Evolutionary conservation across 2,113 vertebrate species (phyloP), one percentile per base, ranked within the genome.

Genomic region (Cynopterus brachyotis): DNA sequence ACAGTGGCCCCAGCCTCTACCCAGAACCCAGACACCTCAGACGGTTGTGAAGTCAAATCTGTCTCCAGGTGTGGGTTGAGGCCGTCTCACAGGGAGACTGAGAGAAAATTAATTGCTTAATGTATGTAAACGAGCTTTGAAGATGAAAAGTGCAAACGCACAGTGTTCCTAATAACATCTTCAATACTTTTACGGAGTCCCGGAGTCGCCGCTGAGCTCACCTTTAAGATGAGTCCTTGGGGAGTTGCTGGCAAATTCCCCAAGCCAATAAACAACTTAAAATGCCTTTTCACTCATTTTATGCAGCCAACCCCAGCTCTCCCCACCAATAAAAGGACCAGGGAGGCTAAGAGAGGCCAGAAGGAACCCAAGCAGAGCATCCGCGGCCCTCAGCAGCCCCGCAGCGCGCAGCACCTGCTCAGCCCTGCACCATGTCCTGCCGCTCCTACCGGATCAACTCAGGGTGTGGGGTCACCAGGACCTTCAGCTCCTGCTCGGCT

Each of bases 81-180:
- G 88, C 93, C 96, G 60, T 92, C 70, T 95, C 96, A 94, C 59
- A 91, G 88, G 87, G 73, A 96, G 79, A 94, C 85, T 47, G 86
- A 0, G 9, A 82, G 96, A 90, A 97, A 96, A 97, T 94, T 97
- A 97, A 97, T 98, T 97, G 80, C 95, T 95, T 95, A 94, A 97
- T 95, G 40, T 94, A 96, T 91, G 93, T 95, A 90, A 97, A 97
- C 42, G 69, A 97, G 97, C 98, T 98, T 97, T 98, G 98, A 98
- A 98, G 98, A 98, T 98, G 98, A 98, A 97, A 98, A 97, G 95
- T 97, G 97, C 93, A 96, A 96, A 96, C 90, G 0, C 20, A 66
- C 81, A 28, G 73, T 85, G 42, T 93, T 95, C 96, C 73, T 97
- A 97, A 97, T 97, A 98, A 98, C 95, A 97, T 97, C 98, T 97